phyloP scores from a whole-genome alignment of 2,888 invertebrate species.

The Agonopterix subpropinquella region DNA sequence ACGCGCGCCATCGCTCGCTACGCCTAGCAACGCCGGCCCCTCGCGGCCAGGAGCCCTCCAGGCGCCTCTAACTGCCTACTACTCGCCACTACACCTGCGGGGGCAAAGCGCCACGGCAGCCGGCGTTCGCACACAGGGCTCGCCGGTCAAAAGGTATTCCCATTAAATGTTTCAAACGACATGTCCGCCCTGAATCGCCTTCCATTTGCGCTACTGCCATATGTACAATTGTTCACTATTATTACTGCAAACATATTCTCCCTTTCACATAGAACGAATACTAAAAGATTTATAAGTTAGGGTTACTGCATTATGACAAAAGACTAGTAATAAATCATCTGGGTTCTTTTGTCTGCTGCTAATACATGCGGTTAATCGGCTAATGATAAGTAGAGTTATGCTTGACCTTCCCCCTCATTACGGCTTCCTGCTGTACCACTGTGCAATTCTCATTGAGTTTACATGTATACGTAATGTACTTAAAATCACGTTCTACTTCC shows the following conservation, averaged over 20 bases:
- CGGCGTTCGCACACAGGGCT: slow-evolving; percentile 64
- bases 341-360: slow-evolving; percentile 23
- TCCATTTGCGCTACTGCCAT: slow-evolving; percentile 38
- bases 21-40: slow-evolving; percentile 70
- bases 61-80: slow-evolving; percentile 54
- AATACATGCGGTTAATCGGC: slow-evolving; percentile 34
- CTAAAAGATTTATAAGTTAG: slow-evolving; percentile 11
- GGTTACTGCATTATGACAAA: slow-evolving; percentile 47
- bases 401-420: slow-evolving; percentile 50
- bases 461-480: too few relatives aligned
- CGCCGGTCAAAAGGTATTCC: slow-evolving; percentile 62
- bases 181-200: slow-evolving; percentile 43
- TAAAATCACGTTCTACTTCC: too few relatives aligned
- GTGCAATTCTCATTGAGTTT: too few relatives aligned
- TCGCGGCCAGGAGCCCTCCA: slow-evolving; percentile 67
- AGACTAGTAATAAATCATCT: slow-evolving; percentile 19
- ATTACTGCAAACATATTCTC: slow-evolving; percentile 1
- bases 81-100: slow-evolving; percentile 39
- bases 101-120: slow-evolving; percentile 49
- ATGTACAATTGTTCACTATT: slow-evolving; percentile 28
- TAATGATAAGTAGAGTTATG: slow-evolving; percentile 35
- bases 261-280: not conserved
- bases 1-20: slow-evolving; percentile 61
- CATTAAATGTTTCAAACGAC: slow-evolving; percentile 22
- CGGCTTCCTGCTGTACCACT: slow-evolving; percentile 30